A percentile compares a stretch with the other conserved stretches of the same genome.
Evolutionary conservation across 2,888 invertebrate species (phyloP).

Genomic region (Ophion ellenae): DNA sequence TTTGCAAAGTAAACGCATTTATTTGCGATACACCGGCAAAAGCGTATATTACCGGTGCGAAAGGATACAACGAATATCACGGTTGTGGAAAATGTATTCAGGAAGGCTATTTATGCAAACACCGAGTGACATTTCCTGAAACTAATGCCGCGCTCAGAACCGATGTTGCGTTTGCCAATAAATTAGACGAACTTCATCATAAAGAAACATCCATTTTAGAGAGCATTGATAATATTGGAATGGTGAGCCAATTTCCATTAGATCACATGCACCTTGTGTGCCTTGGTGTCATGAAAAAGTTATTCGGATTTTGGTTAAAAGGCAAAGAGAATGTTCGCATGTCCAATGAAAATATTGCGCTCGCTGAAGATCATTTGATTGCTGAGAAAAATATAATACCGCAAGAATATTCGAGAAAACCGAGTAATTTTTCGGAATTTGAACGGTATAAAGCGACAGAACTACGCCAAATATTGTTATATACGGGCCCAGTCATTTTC

Average conservation of each 20-base stretch:
- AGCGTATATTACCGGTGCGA: slow-evolving; percentile 60
- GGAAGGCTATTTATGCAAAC: slow-evolving; percentile 42
- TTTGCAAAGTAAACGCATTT: neutral
- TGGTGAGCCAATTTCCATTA: slow-evolving; percentile 45
- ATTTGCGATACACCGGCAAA: slow-evolving; percentile 55
- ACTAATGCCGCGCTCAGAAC: slow-evolving; percentile 51
- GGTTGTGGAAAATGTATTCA: slow-evolving; percentile 64
- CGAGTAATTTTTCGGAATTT: slow-evolving; percentile 8
- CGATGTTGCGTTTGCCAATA: slow-evolving; percentile 56
- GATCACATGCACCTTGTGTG: slow-evolving; percentile 61
- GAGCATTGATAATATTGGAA: neutral
- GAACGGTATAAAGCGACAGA: slow-evolving; percentile 70
- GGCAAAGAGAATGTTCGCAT: slow-evolving; percentile 46
- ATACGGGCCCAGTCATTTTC: slow-evolving; percentile 67
- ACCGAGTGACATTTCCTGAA: slow-evolving; percentile 46
- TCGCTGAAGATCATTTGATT: slow-evolving; percentile 3
- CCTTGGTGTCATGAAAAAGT: slow-evolving; percentile 47
- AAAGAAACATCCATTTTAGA: slow-evolving; percentile 7
- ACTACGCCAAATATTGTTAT: slow-evolving; percentile 71
- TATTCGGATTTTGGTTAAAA: slow-evolving; percentile 39
- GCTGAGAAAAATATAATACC: slow-evolving; percentile 64
- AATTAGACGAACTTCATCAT: slow-evolving; percentile 60
- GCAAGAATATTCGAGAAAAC: slow-evolving; percentile 69
- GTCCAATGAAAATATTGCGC: slow-evolving; percentile 42
- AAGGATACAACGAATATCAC: slow-evolving; percentile 66